Evolutionary conservation across 2,113 vertebrate genomes (phyloP).

Genomic region (Balaeniceps rex): DNA sequence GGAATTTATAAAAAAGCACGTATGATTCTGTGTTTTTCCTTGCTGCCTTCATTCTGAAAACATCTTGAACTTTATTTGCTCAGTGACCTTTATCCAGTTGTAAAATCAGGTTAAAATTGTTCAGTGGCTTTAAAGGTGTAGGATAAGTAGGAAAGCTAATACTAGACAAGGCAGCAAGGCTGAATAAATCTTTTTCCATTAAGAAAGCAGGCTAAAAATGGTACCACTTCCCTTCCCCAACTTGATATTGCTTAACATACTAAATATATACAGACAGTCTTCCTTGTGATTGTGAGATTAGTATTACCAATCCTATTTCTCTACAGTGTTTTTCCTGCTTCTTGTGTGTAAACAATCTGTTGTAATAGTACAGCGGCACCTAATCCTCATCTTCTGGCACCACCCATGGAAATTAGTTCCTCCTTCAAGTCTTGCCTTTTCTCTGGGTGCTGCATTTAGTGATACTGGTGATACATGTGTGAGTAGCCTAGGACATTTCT

Average conservation of each 20-base stretch:
- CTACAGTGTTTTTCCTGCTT: background rate
- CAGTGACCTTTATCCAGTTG: background rate
- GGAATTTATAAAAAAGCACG: background rate
- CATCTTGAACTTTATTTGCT: background rate
- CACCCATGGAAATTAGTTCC: background rate
- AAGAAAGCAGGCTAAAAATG: background rate
- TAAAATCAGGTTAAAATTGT: background rate
- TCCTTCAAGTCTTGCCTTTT: background rate
- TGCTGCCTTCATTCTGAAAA: background rate
- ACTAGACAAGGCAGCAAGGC: background rate
- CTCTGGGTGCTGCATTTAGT: background rate
- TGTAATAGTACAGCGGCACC: background rate
- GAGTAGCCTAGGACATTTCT: background rate
- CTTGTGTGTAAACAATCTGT: background rate
- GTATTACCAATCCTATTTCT: background rate
- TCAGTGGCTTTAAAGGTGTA: background rate
- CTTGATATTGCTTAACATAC: background rate
- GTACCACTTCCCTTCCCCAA: background rate
- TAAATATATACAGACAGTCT: background rate
- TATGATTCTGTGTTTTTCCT: background rate
- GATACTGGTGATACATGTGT: background rate
- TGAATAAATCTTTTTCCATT: background rate
- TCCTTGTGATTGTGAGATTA: background rate
- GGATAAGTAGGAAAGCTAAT: background rate
- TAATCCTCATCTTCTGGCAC: background rate